phyloP scores from a whole-genome alignment of 2,797 vertebrate species.

The Enteromius trimaculatus region DNA sequence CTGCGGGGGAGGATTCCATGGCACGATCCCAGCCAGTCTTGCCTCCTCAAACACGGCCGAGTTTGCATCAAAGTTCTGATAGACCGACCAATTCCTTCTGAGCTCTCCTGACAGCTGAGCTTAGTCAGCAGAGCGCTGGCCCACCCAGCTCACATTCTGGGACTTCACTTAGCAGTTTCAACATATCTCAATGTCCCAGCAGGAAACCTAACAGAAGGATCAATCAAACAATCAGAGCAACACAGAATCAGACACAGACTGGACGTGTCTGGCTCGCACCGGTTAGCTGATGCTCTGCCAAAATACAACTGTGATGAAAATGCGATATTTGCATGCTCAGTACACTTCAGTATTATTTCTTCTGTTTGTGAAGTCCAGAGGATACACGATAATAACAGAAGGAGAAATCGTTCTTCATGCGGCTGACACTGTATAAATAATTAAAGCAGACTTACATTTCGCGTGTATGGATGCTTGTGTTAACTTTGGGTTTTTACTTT shows the following conservation, averaged over 20 bases:
- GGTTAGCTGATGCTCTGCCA: not conserved
- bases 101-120: constrained; percentile 50
- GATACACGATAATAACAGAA: not conserved
- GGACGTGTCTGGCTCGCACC: not conserved
- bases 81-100: constrained; percentile 38
- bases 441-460: not conserved
- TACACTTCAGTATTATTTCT: not conserved
- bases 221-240: constrained; percentile 39
- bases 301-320: not conserved
- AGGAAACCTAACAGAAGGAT: constrained; percentile 44
- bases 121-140: constrained; percentile 39
- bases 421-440: not conserved
- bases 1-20: not conserved
- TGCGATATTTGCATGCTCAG: not conserved
- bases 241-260: not conserved
- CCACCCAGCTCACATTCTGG: constrained; percentile 11
- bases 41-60: constrained; percentile 18
- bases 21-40: constrained; percentile 16
- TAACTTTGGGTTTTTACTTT: not conserved
- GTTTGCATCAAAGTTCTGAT: constrained; percentile 46
- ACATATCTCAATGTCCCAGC: constrained; percentile 41
- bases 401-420: not conserved
- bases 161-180: constrained; percentile 41
- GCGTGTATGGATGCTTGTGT: not conserved
- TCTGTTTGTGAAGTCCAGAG: not conserved